Evolutionary conservation across 2,888 invertebrate genomes (phyloP), one percentile per base, ranked within the genome.

Genomic region (Omphaloscelis lunosa): DNA sequence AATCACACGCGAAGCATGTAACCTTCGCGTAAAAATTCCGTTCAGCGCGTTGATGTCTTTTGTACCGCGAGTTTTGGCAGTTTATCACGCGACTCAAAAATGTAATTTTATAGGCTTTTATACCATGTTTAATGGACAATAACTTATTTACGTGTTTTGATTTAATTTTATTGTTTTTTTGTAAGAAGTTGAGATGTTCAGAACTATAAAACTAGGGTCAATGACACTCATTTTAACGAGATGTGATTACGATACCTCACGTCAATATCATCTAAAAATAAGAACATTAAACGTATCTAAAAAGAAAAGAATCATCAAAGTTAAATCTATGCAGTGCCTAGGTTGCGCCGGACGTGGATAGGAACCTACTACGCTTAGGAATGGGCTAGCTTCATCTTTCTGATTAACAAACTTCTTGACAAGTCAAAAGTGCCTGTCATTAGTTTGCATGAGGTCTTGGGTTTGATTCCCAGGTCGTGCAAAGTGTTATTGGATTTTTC

Each of bases 41-140:
- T 68, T 68, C 7, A 68, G 59, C 84, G 84, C 84, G 84, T 84
- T 84, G 83, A 84, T 83, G 84, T 84, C 84, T 84, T 84, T 84
- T 84, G 41, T 41, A 62, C 83, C 5, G 72, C 48, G 51, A 56
- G 34, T 23, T 59, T 78, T 58, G 27, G 17, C 27, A 51, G 65
- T 66, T 53, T 0, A 27, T 69, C 78, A 66, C 53, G 29, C 48
- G 23, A 74, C 61, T 53, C 15, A 62, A 58, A 77, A 72, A 41
- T 66, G 0, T 41, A 53, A 69, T 61, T 68, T 66, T 63, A 69
- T 71, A 53, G n/a, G 41, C 39, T 59, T 73, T 61, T 73, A 59
- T 56, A 63, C 63, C 41, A 68, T 23, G 69, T 83, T 83, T 85
- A 71, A 73, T 82, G 82, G 61, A n/a, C 77, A 56, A 61, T 77